Evolutionary conservation across 1,140 invertebrate species (phyloP).

Genomic region (Goniozus legneri): DNA sequence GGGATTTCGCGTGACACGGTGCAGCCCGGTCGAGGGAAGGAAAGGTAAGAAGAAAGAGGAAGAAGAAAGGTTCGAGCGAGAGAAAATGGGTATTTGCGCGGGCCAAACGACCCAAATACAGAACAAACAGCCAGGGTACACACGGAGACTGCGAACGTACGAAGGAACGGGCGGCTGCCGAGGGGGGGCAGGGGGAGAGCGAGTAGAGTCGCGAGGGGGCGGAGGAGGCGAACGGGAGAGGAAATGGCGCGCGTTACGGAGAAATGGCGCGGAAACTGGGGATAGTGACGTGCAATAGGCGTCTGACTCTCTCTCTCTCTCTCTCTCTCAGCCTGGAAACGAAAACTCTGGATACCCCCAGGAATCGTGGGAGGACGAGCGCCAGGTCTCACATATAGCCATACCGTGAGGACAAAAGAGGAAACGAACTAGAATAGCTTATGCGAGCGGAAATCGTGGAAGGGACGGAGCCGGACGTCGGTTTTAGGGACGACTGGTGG

Average conservation of each 20-base stretch:
- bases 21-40: too few species aligned
- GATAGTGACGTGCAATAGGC: constrained; percentile 52
- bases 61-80: constrained; percentile 13
- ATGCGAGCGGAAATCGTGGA: constrained; percentile 25
- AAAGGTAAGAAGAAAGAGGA: too few species aligned
- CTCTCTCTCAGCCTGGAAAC: constrained; percentile 13
- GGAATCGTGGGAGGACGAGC: constrained; percentile 45
- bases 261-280: constrained; percentile 56
- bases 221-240: constrained; percentile 44
- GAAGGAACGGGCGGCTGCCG: constrained; percentile 11
- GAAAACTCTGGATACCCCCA: constrained; percentile 39
- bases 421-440: constrained; percentile 43
- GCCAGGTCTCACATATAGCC: constrained; percentile 16
- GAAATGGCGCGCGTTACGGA: constrained; percentile 55
- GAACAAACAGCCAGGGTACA: constrained; percentile 43
- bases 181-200: constrained; percentile 5
- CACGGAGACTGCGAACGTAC: constrained; percentile 6
- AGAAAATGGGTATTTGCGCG: constrained; percentile 43
- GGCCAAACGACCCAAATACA: constrained; percentile 53
- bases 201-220: constrained; percentile 11
- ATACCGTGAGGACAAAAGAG: constrained; percentile 42
- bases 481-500: too few species aligned
- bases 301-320: constrained; percentile 38
- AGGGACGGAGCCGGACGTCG: constrained; percentile 19
- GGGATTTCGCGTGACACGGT: too few species aligned